Evolutionary conservation across 1,140 invertebrate species (phyloP).

Genomic region (Hesperophylax magnus): DNA sequence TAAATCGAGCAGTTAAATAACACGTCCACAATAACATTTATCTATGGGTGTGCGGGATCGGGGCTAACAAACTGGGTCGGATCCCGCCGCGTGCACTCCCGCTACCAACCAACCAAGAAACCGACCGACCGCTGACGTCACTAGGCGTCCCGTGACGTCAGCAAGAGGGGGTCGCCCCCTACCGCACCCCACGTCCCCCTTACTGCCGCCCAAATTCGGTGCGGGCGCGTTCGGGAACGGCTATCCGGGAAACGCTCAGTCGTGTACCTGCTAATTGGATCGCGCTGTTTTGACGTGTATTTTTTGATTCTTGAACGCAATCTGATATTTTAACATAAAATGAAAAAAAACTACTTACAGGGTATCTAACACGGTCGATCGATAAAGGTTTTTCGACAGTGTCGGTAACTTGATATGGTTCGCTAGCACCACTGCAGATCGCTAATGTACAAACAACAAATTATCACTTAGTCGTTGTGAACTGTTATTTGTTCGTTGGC

Average conservation of each 20-base stretch:
- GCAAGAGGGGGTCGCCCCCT: slow-evolving; percentile 62
- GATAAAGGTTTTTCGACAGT: too few relatives aligned
- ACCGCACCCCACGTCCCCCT: slow-evolving; percentile 58
- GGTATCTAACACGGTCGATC: too few relatives aligned
- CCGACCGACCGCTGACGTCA: slow-evolving; percentile 38
- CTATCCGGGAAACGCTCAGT: not conserved
- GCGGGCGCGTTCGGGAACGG: not conserved
- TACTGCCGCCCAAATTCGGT: slow-evolving; percentile 48
- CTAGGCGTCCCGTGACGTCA: slow-evolving; percentile 63
- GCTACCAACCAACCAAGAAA: too few relatives aligned
- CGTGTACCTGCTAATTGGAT: not conserved
- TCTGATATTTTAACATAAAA: too few relatives aligned
- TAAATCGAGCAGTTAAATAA: too few relatives aligned
- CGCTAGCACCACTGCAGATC: too few relatives aligned
- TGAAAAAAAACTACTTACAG: too few relatives aligned
- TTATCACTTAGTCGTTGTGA: too few relatives aligned
- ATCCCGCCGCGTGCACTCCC: slow-evolving; percentile 44
- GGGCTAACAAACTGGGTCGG: slow-evolving; percentile 41
- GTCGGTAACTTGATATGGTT: too few relatives aligned
- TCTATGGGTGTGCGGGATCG: not conserved
- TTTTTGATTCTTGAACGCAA: too few relatives aligned
- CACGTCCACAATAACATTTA: not conserved
- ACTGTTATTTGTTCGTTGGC: too few relatives aligned
- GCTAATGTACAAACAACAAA: too few relatives aligned
- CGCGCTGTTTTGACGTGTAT: not conserved